phyloP scores from a whole-genome alignment of 2,888 invertebrate genomes.

The Hirtodrosophila cameraria region DNA sequence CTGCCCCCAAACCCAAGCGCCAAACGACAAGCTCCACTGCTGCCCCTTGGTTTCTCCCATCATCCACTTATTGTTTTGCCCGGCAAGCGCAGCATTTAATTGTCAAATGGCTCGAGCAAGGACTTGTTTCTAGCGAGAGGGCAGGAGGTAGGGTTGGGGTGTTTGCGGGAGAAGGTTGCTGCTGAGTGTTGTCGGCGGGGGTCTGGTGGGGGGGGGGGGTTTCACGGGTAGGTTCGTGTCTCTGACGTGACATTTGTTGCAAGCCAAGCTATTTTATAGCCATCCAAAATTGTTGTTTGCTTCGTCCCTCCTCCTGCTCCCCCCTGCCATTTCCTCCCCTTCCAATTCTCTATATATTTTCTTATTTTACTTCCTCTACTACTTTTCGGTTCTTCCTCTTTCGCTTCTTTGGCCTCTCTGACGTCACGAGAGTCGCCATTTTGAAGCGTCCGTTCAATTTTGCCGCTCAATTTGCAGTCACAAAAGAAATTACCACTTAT shows the following conservation, averaged over 20 bases:
- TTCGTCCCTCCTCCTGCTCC: neutral
- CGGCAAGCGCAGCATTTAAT: slow-evolving; percentile 71
- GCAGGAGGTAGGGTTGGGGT: too few relatives aligned
- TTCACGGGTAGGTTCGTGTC: slow-evolving; percentile 9
- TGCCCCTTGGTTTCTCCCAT: neutral
- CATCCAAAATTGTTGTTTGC: slow-evolving; percentile 36
- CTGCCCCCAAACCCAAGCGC: neutral
- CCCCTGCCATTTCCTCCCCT: neutral
- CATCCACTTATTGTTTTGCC: slow-evolving; percentile 56
- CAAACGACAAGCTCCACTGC: neutral
- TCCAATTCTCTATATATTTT: too few relatives aligned
- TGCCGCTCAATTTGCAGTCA: slow-evolving; percentile 74
- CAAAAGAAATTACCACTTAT: slow-evolving; percentile 73
- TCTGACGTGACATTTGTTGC: slow-evolving; percentile 63
- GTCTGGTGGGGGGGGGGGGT: neutral
- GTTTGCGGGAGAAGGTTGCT: too few relatives aligned
- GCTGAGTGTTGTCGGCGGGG: neutral
- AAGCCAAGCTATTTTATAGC: slow-evolving; percentile 64
- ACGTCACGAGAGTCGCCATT: slow-evolving; percentile 47
- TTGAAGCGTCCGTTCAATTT: slow-evolving; percentile 53
- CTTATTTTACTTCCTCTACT: neutral
- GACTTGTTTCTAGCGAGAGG: slow-evolving; percentile 29
- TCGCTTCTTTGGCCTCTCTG: slow-evolving; percentile 28
- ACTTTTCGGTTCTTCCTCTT: neutral
- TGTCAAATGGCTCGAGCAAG: slow-evolving; percentile 63